A percentile compares a stretch with the other conserved stretches of the same genome.
Evolutionary conservation across 2,888 invertebrate genomes (phyloP).

Genomic region (Erebia epiphron): DNA sequence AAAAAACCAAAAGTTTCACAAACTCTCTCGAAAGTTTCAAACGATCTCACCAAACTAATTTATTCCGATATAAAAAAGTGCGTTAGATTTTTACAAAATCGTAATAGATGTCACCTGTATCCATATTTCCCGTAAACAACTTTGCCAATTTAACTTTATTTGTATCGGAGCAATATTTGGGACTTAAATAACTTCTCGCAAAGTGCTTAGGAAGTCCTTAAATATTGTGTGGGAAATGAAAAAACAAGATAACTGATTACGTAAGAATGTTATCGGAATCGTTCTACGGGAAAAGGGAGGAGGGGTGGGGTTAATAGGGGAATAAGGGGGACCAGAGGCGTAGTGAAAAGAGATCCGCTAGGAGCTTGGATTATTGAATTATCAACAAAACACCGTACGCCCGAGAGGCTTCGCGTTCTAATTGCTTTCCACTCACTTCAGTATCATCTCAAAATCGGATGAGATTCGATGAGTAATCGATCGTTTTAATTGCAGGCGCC

Average conservation of each 20-base stretch:
- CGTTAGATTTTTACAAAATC: slow-evolving; percentile 46
- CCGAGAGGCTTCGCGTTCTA: slow-evolving; percentile 68
- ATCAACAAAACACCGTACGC: slow-evolving; percentile 78
- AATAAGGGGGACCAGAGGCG: slow-evolving; percentile 47
- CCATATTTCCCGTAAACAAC: slow-evolving; percentile 58
- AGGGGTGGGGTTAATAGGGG: slow-evolving; percentile 34
- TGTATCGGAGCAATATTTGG: slow-evolving; percentile 70
- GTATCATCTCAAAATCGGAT: slow-evolving; percentile 66
- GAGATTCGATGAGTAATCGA: slow-evolving; percentile 68
- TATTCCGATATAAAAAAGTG: slow-evolving; percentile 59
- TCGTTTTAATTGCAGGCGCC: slow-evolving; percentile 56
- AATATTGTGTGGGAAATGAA: slow-evolving; percentile 66
- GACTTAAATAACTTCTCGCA: slow-evolving; percentile 68
- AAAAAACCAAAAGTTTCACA: slow-evolving; percentile 5
- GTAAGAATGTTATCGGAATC: slow-evolving; percentile 64
- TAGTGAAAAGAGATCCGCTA: slow-evolving; percentile 66
- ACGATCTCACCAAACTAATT: slow-evolving; percentile 51
- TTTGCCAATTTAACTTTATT: slow-evolving; percentile 82
- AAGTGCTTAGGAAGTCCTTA: slow-evolving; percentile 59
- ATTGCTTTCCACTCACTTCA: slow-evolving; percentile 71
- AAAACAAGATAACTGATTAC: slow-evolving; percentile 71
- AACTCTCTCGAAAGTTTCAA: slow-evolving; percentile 4
- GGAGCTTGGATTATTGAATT: slow-evolving; percentile 75
- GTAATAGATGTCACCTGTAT: slow-evolving; percentile 69
- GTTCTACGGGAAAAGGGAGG: slow-evolving; percentile 44